Percentiles rank a stretch among this genome's conserved stretches.
These are phyloP conservation scores for Porites lobata DNA, from an alignment of 92 coral and sea anemone species.

Conservation along the genomic window DNA sequence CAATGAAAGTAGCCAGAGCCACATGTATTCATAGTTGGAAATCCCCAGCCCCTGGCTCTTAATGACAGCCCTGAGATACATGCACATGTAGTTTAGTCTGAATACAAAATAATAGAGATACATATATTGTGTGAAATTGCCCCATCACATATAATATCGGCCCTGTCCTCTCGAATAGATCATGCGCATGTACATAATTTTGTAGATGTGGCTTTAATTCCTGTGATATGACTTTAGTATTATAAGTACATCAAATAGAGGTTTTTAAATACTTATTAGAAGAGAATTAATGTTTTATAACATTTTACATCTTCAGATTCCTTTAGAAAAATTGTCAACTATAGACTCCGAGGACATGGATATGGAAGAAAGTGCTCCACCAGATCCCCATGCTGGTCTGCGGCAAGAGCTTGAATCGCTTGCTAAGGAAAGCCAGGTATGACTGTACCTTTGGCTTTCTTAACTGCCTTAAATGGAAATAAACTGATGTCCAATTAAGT, in stretches of 20 bases:
- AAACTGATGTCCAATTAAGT: background rate
- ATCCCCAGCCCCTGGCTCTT: too few relatives aligned
- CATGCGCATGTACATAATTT: too few relatives aligned
- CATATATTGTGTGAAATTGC: too few relatives aligned
- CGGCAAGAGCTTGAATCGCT: constrained; percentile 58
- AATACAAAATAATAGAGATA: too few relatives aligned
- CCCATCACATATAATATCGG: too few relatives aligned
- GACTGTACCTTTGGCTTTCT: background rate
- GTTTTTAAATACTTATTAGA: background rate
- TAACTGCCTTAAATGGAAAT: background rate
- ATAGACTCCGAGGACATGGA: constrained; percentile 55
- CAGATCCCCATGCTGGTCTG: constrained; percentile 52
- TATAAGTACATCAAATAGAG: background rate
- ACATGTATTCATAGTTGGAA: too few relatives aligned
- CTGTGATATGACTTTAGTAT: too few relatives aligned
- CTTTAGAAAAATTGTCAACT: constrained; percentile 33
- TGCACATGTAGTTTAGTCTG: too few relatives aligned
- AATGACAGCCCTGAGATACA: too few relatives aligned
- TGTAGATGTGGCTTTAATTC: too few relatives aligned
- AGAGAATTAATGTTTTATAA: background rate
- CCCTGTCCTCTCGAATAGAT: too few relatives aligned
- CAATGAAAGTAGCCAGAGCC: too few relatives aligned
- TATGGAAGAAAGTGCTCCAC: constrained; percentile 59
- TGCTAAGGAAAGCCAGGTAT: constrained; percentile 74
- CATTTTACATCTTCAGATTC: constrained; percentile 11